phyloP scores from a whole-genome alignment of 2,797 vertebrate genomes.

The Gambusia yucatana region DNA sequence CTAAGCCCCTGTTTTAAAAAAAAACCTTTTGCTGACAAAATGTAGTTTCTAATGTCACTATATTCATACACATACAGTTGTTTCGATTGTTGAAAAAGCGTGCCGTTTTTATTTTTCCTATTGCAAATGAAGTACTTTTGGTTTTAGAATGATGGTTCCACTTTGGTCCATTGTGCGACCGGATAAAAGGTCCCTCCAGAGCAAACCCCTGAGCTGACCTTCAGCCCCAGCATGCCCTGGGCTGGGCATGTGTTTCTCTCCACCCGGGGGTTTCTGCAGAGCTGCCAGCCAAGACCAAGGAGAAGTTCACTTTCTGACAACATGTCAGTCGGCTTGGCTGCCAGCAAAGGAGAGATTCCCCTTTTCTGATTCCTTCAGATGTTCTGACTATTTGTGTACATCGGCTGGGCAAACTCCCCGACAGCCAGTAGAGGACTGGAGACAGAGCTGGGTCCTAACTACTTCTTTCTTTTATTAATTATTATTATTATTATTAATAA shows the following conservation, averaged over 20 bases:
- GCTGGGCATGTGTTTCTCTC: background rate
- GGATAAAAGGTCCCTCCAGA: no score
- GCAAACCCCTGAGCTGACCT: no score
- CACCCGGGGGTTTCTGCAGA: background rate
- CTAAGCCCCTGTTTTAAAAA: no score
- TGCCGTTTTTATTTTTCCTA: background rate
- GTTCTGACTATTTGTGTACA: slow-evolving; percentile 9
- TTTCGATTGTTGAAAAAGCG: background rate
- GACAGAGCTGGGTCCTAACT: no score
- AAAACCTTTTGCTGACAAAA: no score
- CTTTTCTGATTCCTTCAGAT: background rate
- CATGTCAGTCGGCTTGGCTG: background rate
- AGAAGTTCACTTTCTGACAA: background rate
- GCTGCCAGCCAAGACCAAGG: background rate
- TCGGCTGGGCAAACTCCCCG: background rate
- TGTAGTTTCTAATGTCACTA: background rate
- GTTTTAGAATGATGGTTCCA: no score
- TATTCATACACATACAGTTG: background rate
- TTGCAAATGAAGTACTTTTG: background rate
- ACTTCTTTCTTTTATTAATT: no score
- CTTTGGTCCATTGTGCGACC: no score
- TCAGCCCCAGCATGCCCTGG: no score
- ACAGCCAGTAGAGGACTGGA: background rate
- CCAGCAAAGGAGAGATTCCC: background rate
- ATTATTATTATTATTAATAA: no score